A percentile compares a stretch with the other conserved stretches of the same genome.
Conservation (phyloP, 2,113 vertebrate species). For the Rhinolophus ferrumequinum region DNA sequence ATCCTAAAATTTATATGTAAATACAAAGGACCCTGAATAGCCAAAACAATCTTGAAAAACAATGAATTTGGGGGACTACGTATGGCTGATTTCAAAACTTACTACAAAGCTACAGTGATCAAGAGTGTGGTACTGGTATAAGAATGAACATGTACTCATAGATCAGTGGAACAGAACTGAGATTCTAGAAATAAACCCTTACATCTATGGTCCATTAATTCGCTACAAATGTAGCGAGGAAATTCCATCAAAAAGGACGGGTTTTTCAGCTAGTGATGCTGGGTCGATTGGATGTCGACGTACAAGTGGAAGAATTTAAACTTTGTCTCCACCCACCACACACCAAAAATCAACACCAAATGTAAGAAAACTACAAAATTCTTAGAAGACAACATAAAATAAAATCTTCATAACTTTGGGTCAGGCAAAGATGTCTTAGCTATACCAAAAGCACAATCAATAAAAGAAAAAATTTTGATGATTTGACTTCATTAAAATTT, state of each 20-base stretch:
- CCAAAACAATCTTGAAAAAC: no score
- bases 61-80: no score
- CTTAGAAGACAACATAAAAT: not conserved
- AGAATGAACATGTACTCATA: no score
- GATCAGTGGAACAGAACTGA: no score
- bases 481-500: not conserved
- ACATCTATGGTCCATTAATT: accelerated
- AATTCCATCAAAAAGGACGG: not conserved
- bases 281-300: not conserved
- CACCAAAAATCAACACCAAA: not conserved
- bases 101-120: no score
- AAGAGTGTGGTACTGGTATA: no score
- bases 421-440: not conserved
- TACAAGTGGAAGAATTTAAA: no score
- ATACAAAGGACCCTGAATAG: no score
- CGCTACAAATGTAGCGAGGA: not conserved
- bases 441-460: not conserved
- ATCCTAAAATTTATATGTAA: no score
- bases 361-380: not conserved
- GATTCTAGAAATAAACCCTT: not conserved
- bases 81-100: no score
- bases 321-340: not conserved
- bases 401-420: no score
- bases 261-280: not conserved
- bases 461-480: no score